Conservation (phyloP, 1,140 invertebrate genomes). For the Drosophila baimaii region DNA sequence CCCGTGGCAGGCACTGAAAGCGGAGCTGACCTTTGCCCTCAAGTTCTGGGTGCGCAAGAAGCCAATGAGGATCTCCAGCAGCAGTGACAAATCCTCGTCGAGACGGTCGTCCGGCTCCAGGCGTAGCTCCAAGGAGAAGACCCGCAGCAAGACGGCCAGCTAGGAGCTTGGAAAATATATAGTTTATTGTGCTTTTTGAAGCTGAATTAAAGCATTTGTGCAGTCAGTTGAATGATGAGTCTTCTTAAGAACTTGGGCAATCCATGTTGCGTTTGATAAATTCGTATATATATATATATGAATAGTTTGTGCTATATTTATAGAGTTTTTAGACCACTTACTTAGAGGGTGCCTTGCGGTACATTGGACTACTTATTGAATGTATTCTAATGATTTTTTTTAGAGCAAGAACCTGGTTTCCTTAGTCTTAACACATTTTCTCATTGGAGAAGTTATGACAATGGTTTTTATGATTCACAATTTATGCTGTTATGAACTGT, state of each 20-base stretch:
- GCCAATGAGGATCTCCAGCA: constrained; percentile 85
- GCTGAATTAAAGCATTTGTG: constrained; percentile 8
- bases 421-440: too few relatives aligned
- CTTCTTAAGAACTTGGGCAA: not conserved
- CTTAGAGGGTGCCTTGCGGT: constrained; percentile 12
- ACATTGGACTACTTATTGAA: not conserved
- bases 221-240: not conserved
- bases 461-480: too few relatives aligned
- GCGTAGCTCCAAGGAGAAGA: constrained; percentile 71
- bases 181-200: not conserved
- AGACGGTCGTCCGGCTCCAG: constrained; percentile 74
- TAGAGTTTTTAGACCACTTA: constrained; percentile 20
- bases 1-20: constrained; percentile 87
- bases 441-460: too few relatives aligned
- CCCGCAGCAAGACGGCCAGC: constrained; percentile 65
- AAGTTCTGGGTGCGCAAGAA: constrained; percentile 88
- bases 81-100: constrained; percentile 78
- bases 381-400: too few relatives aligned
- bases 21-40: constrained; percentile 87
- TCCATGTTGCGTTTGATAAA: constrained; percentile 1
- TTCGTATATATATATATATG: not conserved
- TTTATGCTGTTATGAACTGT: too few relatives aligned
- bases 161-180: constrained; percentile 8
- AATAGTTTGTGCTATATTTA: constrained; percentile 19
- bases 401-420: too few relatives aligned